phyloP scores from a whole-genome alignment of 2,888 invertebrate genomes.

The Mimumesa dahlbomi region DNA sequence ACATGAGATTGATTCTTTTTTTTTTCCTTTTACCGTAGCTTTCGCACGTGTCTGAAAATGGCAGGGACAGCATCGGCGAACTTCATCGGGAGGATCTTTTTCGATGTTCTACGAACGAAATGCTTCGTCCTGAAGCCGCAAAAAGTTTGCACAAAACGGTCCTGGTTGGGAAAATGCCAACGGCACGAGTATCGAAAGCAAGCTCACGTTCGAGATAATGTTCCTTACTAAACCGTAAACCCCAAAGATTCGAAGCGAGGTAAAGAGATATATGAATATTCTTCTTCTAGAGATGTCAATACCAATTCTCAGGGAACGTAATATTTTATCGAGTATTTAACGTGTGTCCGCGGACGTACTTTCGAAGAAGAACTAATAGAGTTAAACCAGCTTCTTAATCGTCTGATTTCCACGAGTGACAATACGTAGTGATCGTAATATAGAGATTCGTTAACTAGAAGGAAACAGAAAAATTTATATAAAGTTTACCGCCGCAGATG shows the following conservation, averaged over 20 bases:
- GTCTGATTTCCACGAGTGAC: conserved; percentile 41
- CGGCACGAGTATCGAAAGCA: conserved; percentile 86
- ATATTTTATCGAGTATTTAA: conserved; percentile 52
- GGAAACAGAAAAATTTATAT: not conserved
- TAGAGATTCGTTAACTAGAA: conserved; percentile 11
- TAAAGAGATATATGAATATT: conserved; percentile 38
- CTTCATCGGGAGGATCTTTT: conserved; percentile 95
- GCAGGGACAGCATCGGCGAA: conserved; percentile 93
- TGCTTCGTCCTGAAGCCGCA: conserved; percentile 93
- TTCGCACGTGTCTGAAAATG: conserved; percentile 94
- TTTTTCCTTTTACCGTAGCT: conserved; percentile 83
- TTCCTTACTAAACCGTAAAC: conserved; percentile 82
- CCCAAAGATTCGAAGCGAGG: not conserved
- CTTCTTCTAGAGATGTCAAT: conserved; percentile 62
- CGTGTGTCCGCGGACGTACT: not conserved
- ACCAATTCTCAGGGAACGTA: conserved; percentile 64
- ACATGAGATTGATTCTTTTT: not conserved
- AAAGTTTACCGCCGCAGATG: not conserved
- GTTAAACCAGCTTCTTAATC: conserved; percentile 7
- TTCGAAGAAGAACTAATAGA: not conserved
- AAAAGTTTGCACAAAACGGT: conserved; percentile 87
- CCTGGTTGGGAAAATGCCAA: conserved; percentile 92
- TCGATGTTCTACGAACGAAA: conserved; percentile 96
- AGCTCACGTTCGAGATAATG: conserved; percentile 88
- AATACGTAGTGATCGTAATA: conserved; percentile 43